A percentile compares a stretch with the other conserved stretches of the same genome.
Conservation (phyloP, 2,797 vertebrate species). For the Labroides dimidiatus region DNA sequence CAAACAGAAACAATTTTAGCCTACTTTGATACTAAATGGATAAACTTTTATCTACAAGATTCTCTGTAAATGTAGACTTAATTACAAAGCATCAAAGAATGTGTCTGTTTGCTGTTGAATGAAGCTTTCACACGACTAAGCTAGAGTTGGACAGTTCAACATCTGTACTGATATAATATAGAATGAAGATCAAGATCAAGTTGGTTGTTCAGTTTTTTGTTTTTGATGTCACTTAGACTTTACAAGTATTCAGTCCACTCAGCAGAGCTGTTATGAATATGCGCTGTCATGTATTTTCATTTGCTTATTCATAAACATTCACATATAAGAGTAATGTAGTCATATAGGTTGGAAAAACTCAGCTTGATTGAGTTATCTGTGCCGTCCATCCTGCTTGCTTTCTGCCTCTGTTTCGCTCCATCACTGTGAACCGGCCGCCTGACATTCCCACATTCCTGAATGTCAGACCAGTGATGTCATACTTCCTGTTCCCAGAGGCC, state of each 20-base stretch:
- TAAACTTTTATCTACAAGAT: constrained; percentile 1
- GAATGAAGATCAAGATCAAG: too few species aligned
- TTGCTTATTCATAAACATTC: neutral
- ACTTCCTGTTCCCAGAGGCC: constrained; percentile 79
- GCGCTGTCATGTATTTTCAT: neutral
- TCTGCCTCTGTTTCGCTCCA: constrained; percentile 50
- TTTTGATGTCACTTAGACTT: too few species aligned
- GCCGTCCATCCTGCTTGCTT: constrained; percentile 32
- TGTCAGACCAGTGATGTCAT: constrained; percentile 82
- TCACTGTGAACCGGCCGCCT: constrained; percentile 64
- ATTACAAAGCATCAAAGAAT: too few species aligned
- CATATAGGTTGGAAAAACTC: constrained; percentile 28
- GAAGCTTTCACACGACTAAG: neutral
- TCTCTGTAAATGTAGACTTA: too few species aligned
- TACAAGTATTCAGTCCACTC: neutral
- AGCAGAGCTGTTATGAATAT: neutral
- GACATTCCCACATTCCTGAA: constrained; percentile 84
- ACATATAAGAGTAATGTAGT: neutral
- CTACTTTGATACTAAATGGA: constrained; percentile 3
- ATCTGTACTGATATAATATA: too few species aligned
- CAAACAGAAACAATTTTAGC: too few species aligned
- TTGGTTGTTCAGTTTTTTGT: too few species aligned
- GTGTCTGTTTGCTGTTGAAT: neutral
- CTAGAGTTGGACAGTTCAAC: neutral
- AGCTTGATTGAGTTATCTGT: constrained; percentile 37